Percentiles rank a stretch among this genome's conserved stretches.
These are phyloP conservation scores for Holothuria glaberrima DNA, from an alignment of 35 echinoderm and acorn worm species.

Conservation along the genomic window DNA sequence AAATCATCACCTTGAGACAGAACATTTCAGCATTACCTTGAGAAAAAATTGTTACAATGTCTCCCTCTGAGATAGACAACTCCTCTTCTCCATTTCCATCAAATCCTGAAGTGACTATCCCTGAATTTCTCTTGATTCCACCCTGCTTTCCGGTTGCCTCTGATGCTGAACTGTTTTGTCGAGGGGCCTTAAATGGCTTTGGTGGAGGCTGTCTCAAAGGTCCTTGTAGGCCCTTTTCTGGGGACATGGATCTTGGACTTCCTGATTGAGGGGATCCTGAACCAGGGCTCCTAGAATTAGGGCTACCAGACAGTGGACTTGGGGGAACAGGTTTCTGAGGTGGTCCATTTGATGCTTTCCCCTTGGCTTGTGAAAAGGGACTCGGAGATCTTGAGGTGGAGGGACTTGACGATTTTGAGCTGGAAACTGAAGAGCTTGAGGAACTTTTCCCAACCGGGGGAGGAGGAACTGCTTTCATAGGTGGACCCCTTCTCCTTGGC, in stretches of 20 bases:
- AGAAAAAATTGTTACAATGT: slow-evolving; percentile 2
- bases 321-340: slow-evolving; percentile 25
- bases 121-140: not conserved
- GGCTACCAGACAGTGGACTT: slow-evolving; percentile 5
- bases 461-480: slow-evolving; percentile 6
- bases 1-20: no score
- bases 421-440: not conserved
- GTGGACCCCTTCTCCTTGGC: not conserved
- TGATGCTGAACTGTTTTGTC: not conserved
- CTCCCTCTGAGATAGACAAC: not conserved
- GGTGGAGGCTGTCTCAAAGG: not conserved
- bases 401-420: slow-evolving; percentile 14
- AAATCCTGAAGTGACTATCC: not conserved
- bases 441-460: slow-evolving; percentile 1
- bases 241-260: not conserved
- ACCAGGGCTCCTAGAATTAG: not conserved
- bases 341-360: not conserved
- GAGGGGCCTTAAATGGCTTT: not conserved
- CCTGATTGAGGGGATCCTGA: not conserved
- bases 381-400: not conserved
- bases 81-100: not conserved
- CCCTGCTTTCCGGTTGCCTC: no score
- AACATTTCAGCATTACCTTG: not conserved
- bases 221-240: not conserved
- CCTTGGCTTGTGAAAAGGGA: not conserved